Evolutionary conservation across 1,140 invertebrate species (phyloP).

Genomic region (Zaprionus capensis): DNA sequence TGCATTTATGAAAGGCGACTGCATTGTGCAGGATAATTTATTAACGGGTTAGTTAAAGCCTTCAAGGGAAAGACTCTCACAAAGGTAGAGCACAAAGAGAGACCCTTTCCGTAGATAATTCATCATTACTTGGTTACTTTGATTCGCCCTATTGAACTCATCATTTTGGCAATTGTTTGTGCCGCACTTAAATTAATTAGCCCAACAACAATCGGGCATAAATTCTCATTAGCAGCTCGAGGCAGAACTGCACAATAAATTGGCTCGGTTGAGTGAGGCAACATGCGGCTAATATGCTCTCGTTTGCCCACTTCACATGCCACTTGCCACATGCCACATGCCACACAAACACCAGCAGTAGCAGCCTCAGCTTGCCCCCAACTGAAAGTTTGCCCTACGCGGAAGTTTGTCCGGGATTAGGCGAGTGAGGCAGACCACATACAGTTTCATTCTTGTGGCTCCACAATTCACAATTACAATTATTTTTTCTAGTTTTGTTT

Average conservation of each 20-base stretch:
- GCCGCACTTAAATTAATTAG: conserved; percentile 33
- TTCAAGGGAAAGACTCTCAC: not conserved
- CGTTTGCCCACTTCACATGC: conserved; percentile 12
- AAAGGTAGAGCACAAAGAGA: not conserved
- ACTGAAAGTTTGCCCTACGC: not conserved
- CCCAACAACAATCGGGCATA: conserved; percentile 70
- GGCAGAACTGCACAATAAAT: conserved; percentile 49
- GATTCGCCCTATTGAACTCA: conserved; percentile 19
- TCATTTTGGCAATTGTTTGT: conserved; percentile 10
- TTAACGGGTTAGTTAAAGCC: not conserved
- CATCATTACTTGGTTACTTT: not conserved
- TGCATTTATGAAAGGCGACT: conserved; percentile 43
- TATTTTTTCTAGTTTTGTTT: conserved; percentile 68
- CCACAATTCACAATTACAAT: conserved; percentile 76
- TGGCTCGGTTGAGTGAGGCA: conserved; percentile 34
- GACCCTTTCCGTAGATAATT: not conserved
- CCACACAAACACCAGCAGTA: not conserved
- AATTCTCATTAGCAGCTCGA: conserved; percentile 61
- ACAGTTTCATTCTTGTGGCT: not conserved
- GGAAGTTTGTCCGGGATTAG: conserved; percentile 4
- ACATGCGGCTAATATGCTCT: conserved; percentile 40
- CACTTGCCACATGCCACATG: conserved; percentile 7
- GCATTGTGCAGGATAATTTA: conserved; percentile 41
- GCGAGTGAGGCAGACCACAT: not conserved
- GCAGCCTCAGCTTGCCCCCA: conserved; percentile 23